Conservation (phyloP, 2,888 invertebrate genomes). For the Caenorhabditis sp. region DNA sequence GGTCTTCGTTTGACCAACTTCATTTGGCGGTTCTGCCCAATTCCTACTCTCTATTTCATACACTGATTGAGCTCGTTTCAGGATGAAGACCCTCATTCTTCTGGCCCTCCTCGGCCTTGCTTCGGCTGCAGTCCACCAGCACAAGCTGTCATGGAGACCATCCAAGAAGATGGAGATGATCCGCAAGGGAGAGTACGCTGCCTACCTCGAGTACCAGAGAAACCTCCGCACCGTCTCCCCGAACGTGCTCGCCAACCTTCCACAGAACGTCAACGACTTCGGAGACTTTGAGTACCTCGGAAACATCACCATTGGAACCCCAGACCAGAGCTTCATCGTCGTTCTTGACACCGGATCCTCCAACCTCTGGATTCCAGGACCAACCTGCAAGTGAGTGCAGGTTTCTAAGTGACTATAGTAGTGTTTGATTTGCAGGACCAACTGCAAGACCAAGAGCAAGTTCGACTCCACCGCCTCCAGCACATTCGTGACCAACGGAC, state of each 20-base stretch:
- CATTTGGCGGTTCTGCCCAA: neutral
- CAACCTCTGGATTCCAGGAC: conserved; percentile 71
- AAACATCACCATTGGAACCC: conserved; percentile 70
- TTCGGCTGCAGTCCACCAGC: conserved; percentile 67
- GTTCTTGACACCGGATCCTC: conserved; percentile 73
- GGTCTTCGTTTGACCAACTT: neutral
- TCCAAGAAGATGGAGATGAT: conserved; percentile 64
- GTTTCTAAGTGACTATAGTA: too few species aligned
- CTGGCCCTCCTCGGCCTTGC: conserved; percentile 64
- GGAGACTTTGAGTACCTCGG: conserved; percentile 79
- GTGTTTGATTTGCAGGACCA: conserved; percentile 57
- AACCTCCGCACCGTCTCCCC: conserved; percentile 49
- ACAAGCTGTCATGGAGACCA: conserved; percentile 60
- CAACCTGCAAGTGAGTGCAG: conserved; percentile 64
- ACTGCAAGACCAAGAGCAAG: conserved; percentile 82
- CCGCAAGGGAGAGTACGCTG: conserved; percentile 57
- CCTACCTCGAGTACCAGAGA: conserved; percentile 60
- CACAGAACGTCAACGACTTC: conserved; percentile 61
- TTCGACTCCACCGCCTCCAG: conserved; percentile 90
- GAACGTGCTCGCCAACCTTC: conserved; percentile 47
- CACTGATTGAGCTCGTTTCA: neutral
- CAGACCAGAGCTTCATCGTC: conserved; percentile 66
- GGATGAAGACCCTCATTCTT: conserved; percentile 51
- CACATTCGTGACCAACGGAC: conserved; percentile 90
- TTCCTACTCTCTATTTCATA: neutral